Evolutionary conservation across 2,113 vertebrate genomes (phyloP).

Genomic region (Corythornis madagascariensis): DNA sequence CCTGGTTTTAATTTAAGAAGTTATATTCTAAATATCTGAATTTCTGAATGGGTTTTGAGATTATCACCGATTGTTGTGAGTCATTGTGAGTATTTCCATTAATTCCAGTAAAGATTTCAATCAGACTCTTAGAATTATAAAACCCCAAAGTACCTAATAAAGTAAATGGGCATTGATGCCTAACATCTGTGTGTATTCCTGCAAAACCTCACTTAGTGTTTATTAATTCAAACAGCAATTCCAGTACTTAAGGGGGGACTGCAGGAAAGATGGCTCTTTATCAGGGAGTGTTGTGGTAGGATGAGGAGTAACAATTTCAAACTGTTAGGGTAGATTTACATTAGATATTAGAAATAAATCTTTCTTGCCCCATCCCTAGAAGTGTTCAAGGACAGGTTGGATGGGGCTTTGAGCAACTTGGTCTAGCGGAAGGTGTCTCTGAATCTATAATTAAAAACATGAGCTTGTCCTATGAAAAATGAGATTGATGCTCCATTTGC

Average conservation of each 20-base stretch:
- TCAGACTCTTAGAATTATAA: background rate
- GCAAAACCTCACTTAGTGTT: background rate
- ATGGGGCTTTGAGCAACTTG: background rate
- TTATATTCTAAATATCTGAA: background rate
- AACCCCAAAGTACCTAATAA: background rate
- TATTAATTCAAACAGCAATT: background rate
- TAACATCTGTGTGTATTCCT: background rate
- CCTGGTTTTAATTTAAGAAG: background rate
- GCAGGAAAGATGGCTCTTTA: background rate
- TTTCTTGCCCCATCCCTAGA: background rate
- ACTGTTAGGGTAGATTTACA: background rate
- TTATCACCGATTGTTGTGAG: background rate
- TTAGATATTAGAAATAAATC: background rate
- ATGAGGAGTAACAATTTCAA: background rate
- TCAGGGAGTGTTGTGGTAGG: background rate
- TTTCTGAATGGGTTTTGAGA: background rate
- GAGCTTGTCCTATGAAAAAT: background rate
- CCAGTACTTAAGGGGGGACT: background rate
- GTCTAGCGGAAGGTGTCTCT: background rate
- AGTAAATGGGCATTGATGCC: background rate
- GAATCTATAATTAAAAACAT: background rate
- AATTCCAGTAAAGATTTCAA: background rate
- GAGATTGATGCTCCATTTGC: background rate
- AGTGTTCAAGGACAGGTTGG: background rate
- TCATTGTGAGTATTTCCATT: background rate